Evolutionary conservation across 2,113 vertebrate species (phyloP).

Genomic region (Sinocyclocheilus anshuiensis): DNA sequence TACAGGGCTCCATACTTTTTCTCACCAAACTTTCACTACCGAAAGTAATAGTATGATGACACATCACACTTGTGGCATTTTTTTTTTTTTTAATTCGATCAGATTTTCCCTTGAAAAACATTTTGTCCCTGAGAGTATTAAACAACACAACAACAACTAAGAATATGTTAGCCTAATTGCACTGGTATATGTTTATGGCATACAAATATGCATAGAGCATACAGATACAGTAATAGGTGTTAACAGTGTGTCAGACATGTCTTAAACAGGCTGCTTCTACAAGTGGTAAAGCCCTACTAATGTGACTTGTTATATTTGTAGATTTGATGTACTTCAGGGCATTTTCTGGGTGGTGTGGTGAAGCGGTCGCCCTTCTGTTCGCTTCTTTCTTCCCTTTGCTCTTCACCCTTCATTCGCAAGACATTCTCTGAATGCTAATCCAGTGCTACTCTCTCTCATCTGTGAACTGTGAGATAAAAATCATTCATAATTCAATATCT

Average conservation of each 20-base stretch:
- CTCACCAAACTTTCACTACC: no score
- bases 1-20: no score
- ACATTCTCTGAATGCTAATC: constrained; percentile 55
- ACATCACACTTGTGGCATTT: constrained; percentile 56
- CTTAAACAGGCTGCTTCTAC: background rate
- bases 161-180: constrained; percentile 9
- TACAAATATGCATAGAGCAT: background rate
- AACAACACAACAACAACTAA: background rate
- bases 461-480: constrained; percentile 57
- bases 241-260: background rate
- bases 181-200: background rate
- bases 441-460: constrained; percentile 47
- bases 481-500: constrained; percentile 63
- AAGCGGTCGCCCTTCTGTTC: background rate
- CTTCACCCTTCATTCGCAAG: constrained; percentile 20
- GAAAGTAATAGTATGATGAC: constrained; percentile 36
- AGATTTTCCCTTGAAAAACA: constrained; percentile 66
- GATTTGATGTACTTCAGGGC: constrained; percentile 24
- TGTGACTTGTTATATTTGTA: constrained; percentile 13
- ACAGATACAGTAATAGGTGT: background rate
- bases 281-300: background rate
- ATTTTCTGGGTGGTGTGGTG: constrained; percentile 19
- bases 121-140: constrained; percentile 61
- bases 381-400: constrained; percentile 22
- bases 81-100: constrained; percentile 44